Percentiles rank a stretch among this genome's conserved stretches.
These are phyloP conservation scores for Lepidurus packardi DNA, from an alignment of 1,140 invertebrate genomes.

Conservation along the genomic window DNA sequence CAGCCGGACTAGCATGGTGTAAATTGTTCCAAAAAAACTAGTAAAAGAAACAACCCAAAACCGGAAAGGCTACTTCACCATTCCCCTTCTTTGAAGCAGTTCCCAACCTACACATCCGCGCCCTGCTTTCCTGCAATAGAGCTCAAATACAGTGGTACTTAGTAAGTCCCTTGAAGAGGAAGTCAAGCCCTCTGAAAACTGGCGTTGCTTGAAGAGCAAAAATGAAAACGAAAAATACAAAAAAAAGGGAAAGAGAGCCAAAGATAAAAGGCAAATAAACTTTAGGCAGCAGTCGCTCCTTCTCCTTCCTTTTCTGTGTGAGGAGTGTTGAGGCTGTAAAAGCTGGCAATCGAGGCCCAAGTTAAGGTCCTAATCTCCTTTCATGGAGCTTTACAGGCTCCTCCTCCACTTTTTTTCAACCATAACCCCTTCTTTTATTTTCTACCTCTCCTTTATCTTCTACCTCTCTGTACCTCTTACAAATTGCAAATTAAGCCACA, in stretches of 20 bases:
- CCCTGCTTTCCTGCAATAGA: background rate
- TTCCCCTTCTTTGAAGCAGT: background rate
- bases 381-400: background rate
- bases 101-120: background rate
- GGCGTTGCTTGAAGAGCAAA: too few relatives aligned
- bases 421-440: too few relatives aligned
- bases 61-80: background rate
- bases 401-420: background rate
- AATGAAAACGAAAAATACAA: too few relatives aligned
- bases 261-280: background rate
- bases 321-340: conserved; percentile 11
- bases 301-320: background rate
- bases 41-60: background rate
- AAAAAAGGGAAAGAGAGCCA: background rate
- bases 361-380: conserved; percentile 5
- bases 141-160: background rate
- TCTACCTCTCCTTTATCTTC: too few relatives aligned
- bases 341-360: background rate
- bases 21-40: too few relatives aligned
- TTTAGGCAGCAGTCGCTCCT: background rate
- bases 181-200: too few relatives aligned
- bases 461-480: background rate
- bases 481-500: too few relatives aligned
- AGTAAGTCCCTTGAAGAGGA: background rate
- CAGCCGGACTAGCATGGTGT: background rate